Evolutionary conservation across 2,113 vertebrate genomes (phyloP).

Genomic region (Xenopus laevis): DNA sequence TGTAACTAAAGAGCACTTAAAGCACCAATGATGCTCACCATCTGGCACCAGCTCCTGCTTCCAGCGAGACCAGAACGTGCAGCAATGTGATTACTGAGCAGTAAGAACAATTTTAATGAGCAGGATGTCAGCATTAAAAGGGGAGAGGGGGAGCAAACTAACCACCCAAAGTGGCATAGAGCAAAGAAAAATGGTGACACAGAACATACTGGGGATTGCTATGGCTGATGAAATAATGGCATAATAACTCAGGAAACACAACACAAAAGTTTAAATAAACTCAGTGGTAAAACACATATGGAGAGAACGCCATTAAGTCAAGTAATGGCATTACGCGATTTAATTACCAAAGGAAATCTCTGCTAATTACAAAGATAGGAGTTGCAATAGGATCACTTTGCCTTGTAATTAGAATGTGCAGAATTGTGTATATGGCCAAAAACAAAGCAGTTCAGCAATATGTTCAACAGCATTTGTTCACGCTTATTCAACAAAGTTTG

Average conservation of each 20-base stretch:
- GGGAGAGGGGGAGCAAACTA: neutral
- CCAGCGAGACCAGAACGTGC: neutral
- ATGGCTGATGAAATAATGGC: neutral
- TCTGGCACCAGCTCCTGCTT: constrained; percentile 2
- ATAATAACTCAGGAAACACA: neutral
- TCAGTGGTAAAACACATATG: neutral
- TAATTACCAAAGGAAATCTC: neutral
- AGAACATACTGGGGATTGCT: neutral
- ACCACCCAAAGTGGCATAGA: neutral
- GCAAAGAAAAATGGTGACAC: neutral
- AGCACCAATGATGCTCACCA: neutral
- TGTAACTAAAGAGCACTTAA: neutral
- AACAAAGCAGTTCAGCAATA: no score
- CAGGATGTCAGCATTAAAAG: neutral
- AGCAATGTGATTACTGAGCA: neutral
- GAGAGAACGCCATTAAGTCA: neutral
- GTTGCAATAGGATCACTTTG: neutral
- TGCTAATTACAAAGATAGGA: neutral
- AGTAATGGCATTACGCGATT: neutral
- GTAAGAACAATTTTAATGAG: neutral
- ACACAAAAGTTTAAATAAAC: neutral
- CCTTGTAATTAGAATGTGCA: neutral
- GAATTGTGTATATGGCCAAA: no score
- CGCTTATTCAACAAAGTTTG: no score
- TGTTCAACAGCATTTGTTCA: no score